Evolutionary conservation across 2,113 vertebrate species (phyloP).

Genomic region (Rattus rattus): DNA sequence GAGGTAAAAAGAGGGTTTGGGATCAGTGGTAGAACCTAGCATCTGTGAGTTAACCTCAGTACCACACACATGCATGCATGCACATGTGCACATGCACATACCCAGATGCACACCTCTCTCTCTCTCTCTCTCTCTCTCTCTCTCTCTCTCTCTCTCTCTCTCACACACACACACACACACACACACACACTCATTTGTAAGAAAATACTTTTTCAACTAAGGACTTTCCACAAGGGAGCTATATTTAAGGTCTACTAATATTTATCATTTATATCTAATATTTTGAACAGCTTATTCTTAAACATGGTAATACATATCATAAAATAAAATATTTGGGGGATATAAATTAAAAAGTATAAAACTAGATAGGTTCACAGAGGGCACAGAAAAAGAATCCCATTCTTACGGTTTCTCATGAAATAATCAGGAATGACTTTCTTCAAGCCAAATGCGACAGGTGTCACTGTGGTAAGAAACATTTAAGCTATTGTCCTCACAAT

Average conservation of each 20-base stretch:
- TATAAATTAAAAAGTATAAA: neutral
- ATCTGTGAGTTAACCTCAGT: neutral
- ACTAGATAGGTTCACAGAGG: neutral
- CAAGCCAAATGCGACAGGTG: constrained; percentile 71
- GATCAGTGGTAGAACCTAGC: neutral
- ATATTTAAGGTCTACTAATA: neutral
- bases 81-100: neutral
- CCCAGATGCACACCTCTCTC: neutral
- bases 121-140: too few relatives aligned
- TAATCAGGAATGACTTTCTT: constrained; percentile 42
- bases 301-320: neutral
- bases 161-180: neutral
- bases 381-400: neutral
- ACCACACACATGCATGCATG: neutral
- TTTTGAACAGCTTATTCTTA: constrained; percentile 28
- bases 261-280: neutral
- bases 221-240: neutral
- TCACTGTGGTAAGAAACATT: constrained; percentile 55
- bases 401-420: constrained; percentile 45
- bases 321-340: constrained; percentile 42
- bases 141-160: too few relatives aligned
- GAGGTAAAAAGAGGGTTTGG: neutral
- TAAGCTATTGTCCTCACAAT: constrained; percentile 52
- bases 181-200: neutral
- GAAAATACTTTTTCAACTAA: neutral